Base-by-base conservation (phyloP, 2,113 vertebrate species). In the Microcebus griseorufus region DNA sequence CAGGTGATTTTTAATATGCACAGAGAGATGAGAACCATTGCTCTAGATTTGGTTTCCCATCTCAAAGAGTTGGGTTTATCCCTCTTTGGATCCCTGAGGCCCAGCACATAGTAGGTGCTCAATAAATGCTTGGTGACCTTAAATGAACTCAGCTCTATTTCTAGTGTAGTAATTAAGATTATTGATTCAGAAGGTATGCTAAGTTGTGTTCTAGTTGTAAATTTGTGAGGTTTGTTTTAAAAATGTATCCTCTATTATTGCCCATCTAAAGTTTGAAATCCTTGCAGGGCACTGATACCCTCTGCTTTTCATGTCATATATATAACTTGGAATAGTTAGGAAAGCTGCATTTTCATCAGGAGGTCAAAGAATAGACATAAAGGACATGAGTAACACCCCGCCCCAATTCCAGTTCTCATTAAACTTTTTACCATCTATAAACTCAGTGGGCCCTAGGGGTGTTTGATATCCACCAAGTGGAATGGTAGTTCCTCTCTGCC, bases 331-430 rank as follows among this genome's bases (percentile, higher is more conserved):
- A 76, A 88, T 48, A 42, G 69, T 81, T 83, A 83, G 60, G 60
- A 83, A 83, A 94, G 60, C 27, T 88, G 64, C 32, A 25, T 92
- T 94, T 94, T 92, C 79, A 84, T 72, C 32, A 78, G 51, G 39
- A 82, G 20, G 34, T 62, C 17, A 83, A 78, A 92, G 82, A 83
- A 62, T 14, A 83, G 69, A 20, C 53, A 79, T 64, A 58, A 78
- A 88, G 82, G 34, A 64, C 51, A 53, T 53, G 51, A 53, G 16
- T 53, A 53, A 53, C 51, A 53, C n/a, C 34, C 39, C 11, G 5
- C n/a, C 9, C 5, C 12, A 32, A 48, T 72, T 32, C 58, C 81
- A 87, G 14, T 81, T 86, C 65, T 75, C 72, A 90, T 48, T 60
- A 34, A 70, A 62, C 45, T 70, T 48, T 90, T 29, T 93, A 55